Percentiles rank a stretch among this genome's conserved stretches.
phyloP scores from a whole-genome alignment of 1,140 invertebrate species.

The Micrasema minimum region DNA sequence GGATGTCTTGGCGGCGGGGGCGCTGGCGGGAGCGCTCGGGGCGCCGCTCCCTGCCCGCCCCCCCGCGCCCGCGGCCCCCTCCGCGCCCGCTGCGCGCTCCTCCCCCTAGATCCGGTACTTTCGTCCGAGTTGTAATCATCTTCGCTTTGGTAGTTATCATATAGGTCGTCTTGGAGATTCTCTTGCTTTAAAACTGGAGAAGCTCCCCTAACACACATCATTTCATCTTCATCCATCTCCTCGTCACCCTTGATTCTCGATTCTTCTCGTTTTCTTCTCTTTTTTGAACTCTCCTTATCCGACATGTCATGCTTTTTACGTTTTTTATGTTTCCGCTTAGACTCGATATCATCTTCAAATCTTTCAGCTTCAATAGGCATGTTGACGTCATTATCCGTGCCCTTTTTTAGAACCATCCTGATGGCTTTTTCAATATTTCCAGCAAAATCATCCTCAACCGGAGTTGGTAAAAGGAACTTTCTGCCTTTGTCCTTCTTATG shows the following conservation, averaged over 20 bases:
- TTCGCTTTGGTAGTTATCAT: slow-evolving; percentile 53
- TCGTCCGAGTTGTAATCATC: slow-evolving; percentile 68
- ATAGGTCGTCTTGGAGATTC: slow-evolving; percentile 47
- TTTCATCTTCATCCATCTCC: slow-evolving; percentile 80
- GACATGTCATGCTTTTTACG: slow-evolving; percentile 64
- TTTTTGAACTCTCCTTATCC: slow-evolving; percentile 61
- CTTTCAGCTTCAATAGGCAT: slow-evolving; percentile 59
- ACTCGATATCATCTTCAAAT: slow-evolving; percentile 56
- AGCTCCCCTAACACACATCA: slow-evolving; percentile 81
- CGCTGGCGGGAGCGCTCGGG: slow-evolving; percentile 41
- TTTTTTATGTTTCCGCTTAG: slow-evolving; percentile 65
- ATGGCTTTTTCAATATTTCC: slow-evolving; percentile 81
- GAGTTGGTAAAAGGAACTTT: slow-evolving; percentile 47
- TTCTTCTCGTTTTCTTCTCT: slow-evolving; percentile 62
- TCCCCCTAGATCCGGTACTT: slow-evolving; percentile 59
- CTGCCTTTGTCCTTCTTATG: slow-evolving; percentile 61
- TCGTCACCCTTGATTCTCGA: slow-evolving; percentile 64
- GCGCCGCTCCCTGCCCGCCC: slow-evolving; percentile 42
- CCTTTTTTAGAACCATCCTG: slow-evolving; percentile 72
- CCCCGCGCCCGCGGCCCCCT: slow-evolving; percentile 45
- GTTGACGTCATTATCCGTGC: slow-evolving; percentile 63
- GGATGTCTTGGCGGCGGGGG: slow-evolving; percentile 58
- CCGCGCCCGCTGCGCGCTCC: slow-evolving; percentile 57
- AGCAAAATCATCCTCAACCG: slow-evolving; percentile 77
- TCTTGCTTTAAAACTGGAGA: slow-evolving; percentile 67